phyloP scores from a whole-genome alignment of 2,888 invertebrate species.

The Dynastes grantii region DNA sequence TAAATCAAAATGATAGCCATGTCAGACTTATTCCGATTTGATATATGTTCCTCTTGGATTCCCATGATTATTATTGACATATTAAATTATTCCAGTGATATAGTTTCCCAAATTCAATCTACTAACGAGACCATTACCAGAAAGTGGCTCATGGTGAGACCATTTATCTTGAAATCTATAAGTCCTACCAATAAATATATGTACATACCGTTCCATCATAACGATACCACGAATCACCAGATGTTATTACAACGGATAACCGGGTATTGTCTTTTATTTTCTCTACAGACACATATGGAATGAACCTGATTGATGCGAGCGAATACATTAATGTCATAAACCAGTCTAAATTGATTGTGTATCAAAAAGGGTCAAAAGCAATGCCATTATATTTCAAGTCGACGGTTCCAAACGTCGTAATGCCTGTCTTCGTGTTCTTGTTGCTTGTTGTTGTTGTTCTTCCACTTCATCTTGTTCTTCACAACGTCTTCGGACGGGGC shows the following conservation, averaged over 20 bases:
- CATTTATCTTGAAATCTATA: neutral
- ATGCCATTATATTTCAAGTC: conserved; percentile 59
- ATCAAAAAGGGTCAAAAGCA: conserved; percentile 62
- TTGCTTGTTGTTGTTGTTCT: too few relatives aligned
- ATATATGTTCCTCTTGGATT: too few relatives aligned
- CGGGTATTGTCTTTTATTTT: conserved; percentile 17
- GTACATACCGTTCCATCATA: neutral
- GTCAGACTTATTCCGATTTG: too few relatives aligned
- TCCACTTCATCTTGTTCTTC: too few relatives aligned
- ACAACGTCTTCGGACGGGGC: conserved; percentile 26
- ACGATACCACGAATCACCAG: neutral
- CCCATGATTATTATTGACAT: too few relatives aligned
- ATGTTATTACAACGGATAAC: neutral
- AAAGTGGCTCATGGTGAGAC: neutral
- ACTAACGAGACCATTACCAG: neutral
- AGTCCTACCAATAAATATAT: neutral
- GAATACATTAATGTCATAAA: conserved; percentile 66
- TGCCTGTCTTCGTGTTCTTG: too few relatives aligned
- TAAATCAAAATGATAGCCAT: too few relatives aligned
- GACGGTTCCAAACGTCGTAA: neutral
- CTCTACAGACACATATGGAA: neutral
- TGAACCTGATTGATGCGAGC: conserved; percentile 63
- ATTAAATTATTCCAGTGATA: neutral
- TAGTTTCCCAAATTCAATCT: neutral
- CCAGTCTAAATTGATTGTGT: conserved; percentile 64